Base-by-base conservation (phyloP, 92 coral and sea anemone genomes). In the Nematostella vectensis region DNA sequence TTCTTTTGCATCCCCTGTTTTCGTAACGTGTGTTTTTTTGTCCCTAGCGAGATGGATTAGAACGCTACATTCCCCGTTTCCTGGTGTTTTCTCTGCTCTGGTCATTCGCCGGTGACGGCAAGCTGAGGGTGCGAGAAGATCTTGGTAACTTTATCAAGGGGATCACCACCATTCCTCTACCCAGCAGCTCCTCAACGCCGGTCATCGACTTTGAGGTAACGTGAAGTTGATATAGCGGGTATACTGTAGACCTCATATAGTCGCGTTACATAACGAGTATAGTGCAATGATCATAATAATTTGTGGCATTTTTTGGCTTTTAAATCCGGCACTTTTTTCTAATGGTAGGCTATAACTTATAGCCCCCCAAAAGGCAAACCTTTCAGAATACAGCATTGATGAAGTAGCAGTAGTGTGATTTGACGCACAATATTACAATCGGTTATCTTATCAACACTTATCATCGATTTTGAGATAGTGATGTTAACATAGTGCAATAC, bases 31-130 rank as follows among this genome's bases (percentile, higher is more conserved):
- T 6, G 8, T 33, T 57, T 33, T 0, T 37, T 67, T 28, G 27
- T 31, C 1, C 25, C 68, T 45, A 93, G 99, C 77, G 99, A 31
- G 99, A 93, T 37, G 93, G 80, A 47, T 63, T 93, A 15, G 99
- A 93, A 47, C 73, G 89, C 4, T 93, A 93, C 50, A 71, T 93
- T 18, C 99, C 99, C 23, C 85, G 96, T 26, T 82, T 76, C 49
- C 66, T 93, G 51, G 71, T 87, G 11, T 86, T 78, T 39, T 52
- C 93, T 60, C 59, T 93, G 47, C 66, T 93, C 65, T 93, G 99
- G 99, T 81, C 99, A 3, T 93, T 93, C 65, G 79, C 88, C 47
- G 99, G 99, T 39, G 99, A 93, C 69, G 83, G 96, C 37, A 93
- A 78, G 51, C 75, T 93, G 63, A 86, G 84, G 58, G 77, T 73